Evolutionary conservation across 2,888 invertebrate genomes (phyloP), one percentile per base, ranked within the genome.

Genomic region (Ophion ellenae): DNA sequence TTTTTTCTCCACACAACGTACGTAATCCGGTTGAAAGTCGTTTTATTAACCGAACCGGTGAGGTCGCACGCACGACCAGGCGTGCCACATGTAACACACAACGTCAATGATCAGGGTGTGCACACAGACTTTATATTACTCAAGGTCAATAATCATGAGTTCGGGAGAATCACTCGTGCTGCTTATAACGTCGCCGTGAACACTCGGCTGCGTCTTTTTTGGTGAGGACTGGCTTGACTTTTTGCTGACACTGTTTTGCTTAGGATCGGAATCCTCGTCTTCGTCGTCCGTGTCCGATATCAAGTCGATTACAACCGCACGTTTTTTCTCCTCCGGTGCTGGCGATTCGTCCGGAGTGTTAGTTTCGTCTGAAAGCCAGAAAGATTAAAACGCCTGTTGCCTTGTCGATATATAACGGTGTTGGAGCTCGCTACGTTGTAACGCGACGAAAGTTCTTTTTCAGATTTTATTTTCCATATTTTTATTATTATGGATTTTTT

Each of bases 151-250:
- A 79, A 94, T 93, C 93, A 94, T 93, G n/a, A 93, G 89, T 83
- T 94, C 94, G 7, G 94, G 94, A 17, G 93, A 94, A 88, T 94
- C 93, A 74, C 94, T 94, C 57, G 93, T 93, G 89, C 93, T 93
- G 74, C 93, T 94, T 75, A 93, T 93, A 17, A 53, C 53, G 76
- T 92, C 92, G 82, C 90, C 89, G 66, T 91, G 90, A 70, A 88
- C 86, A 85, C 89, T 93, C 32, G 93, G 83, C 88, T 92, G 93
- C 3, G 90, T 85, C 81, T 93, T 94, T 87, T 92, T 92, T 47
- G 92, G 90, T 64, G 93, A 90, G 24, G 88, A 79, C 11, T 84
- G 85, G 57, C 87, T 88, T 70, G 81, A 85, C 86, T 92, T 92
- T 80, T 93, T 94, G 66, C 69, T 86, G 47, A 91, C 88, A 88